Conservation (phyloP, 2,113 vertebrate species). For the Phainopepla nitens region DNA sequence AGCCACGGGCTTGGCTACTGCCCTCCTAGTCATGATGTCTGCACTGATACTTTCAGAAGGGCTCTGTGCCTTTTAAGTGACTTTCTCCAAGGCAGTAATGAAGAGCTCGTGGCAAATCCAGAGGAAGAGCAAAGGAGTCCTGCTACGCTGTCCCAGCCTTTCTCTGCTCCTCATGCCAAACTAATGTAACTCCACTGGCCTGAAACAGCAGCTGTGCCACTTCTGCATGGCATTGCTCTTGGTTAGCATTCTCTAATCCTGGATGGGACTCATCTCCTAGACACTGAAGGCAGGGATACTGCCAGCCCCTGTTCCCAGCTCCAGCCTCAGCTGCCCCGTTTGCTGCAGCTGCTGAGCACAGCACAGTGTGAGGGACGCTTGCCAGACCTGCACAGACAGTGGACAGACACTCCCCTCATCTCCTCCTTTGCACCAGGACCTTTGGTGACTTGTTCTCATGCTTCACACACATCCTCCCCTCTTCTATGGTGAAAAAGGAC, state of each 20-base stretch:
- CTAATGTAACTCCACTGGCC: neutral
- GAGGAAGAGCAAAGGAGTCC: neutral
- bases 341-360: neutral
- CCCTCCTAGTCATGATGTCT: fast-evolving
- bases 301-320: no score
- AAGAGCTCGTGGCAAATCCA: neutral
- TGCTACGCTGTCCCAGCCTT: fast-evolving
- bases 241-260: neutral
- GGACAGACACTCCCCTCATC: neutral
- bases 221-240: fast-evolving
- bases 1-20: no score
- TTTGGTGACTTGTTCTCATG: neutral
- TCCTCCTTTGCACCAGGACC: neutral
- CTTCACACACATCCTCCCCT: neutral
- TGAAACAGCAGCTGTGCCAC: neutral
- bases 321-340: fast-evolving
- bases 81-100: neutral
- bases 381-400: fast-evolving
- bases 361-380: fast-evolving
- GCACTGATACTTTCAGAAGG: fast-evolving
- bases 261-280: no score
- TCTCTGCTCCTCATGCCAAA: neutral
- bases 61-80: neutral
- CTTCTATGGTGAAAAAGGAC: neutral
- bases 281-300: neutral